Evolutionary conservation across 2,888 invertebrate genomes (phyloP).

Genomic region (Lasioglossum calceatum): DNA sequence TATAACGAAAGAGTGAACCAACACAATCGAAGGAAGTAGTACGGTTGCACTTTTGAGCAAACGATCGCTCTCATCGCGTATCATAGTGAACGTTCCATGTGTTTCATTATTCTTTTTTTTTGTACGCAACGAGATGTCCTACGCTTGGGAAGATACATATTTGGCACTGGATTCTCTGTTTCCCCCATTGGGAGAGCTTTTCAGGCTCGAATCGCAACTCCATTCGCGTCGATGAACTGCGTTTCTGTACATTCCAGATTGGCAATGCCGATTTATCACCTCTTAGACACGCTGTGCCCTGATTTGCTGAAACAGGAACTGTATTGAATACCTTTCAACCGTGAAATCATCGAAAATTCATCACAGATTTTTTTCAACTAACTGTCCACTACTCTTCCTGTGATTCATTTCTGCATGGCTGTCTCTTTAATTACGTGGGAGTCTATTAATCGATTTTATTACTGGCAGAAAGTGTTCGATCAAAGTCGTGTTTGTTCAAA

Average conservation of each 20-base stretch:
- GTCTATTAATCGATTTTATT: neutral
- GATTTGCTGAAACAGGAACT: neutral
- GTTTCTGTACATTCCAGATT: conserved; percentile 25
- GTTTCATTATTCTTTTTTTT: neutral
- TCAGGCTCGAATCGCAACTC: conserved; percentile 40
- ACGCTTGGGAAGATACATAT: conserved; percentile 72
- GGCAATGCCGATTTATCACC: conserved; percentile 9
- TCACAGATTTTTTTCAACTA: neutral
- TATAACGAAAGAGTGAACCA: conserved; percentile 44
- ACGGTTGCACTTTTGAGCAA: conserved; percentile 73
- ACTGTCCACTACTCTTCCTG: neutral
- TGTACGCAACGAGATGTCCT: conserved; percentile 55
- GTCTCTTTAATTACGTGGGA: neutral
- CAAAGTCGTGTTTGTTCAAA: neutral
- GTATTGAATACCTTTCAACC: neutral
- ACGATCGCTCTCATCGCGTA: conserved; percentile 68
- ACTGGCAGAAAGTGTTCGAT: neutral
- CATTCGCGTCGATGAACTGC: conserved; percentile 23
- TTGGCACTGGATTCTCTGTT: conserved; percentile 75
- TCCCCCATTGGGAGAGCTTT: conserved; percentile 27
- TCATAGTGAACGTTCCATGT: conserved; percentile 48
- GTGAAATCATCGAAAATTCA: neutral
- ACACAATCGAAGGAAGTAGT: conserved; percentile 57
- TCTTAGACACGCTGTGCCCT: neutral
- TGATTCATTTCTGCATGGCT: too few species aligned